A percentile compares a stretch with the other conserved stretches of the same genome.
phyloP scores from a whole-genome alignment of 2,888 invertebrate genomes.

The Pristionchus entomophagus region DNA sequence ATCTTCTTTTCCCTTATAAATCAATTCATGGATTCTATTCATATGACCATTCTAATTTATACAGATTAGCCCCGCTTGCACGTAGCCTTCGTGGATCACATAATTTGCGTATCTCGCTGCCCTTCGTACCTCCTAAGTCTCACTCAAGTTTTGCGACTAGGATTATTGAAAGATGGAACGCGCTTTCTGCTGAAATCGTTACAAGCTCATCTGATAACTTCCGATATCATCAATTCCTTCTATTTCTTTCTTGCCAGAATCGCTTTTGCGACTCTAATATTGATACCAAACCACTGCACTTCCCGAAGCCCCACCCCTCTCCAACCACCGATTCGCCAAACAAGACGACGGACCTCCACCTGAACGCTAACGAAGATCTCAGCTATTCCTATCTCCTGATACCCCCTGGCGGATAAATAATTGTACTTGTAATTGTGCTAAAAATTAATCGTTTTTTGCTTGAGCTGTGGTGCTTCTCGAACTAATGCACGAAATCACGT shows the following conservation, averaged over 20 bases:
- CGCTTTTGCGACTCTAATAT: not conserved
- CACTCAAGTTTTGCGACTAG: not conserved
- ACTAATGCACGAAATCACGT: too few species aligned
- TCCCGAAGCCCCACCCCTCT: not conserved
- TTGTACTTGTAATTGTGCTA: too few species aligned
- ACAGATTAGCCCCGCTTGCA: not conserved
- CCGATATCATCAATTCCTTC: not conserved
- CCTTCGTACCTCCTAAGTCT: not conserved
- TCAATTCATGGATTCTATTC: not conserved
- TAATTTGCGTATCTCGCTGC: not conserved
- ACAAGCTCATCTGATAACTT: not conserved
- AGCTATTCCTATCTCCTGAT: too few species aligned
- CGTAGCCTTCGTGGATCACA: not conserved
- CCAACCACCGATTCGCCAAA: too few species aligned
- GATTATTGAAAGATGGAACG: not conserved
- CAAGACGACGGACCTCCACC: too few species aligned
- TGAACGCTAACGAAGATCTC: too few species aligned
- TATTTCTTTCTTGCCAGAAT: not conserved
- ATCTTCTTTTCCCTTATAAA: not conserved
- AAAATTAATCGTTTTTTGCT: too few species aligned
- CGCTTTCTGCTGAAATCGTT: not conserved
- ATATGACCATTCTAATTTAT: not conserved
- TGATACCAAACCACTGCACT: not conserved
- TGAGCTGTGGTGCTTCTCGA: too few species aligned
- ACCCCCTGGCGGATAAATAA: too few species aligned